A percentile compares a stretch with the other conserved stretches of the same genome.
phyloP scores from a whole-genome alignment of 2,797 vertebrate species.

The Netta rufina region DNA sequence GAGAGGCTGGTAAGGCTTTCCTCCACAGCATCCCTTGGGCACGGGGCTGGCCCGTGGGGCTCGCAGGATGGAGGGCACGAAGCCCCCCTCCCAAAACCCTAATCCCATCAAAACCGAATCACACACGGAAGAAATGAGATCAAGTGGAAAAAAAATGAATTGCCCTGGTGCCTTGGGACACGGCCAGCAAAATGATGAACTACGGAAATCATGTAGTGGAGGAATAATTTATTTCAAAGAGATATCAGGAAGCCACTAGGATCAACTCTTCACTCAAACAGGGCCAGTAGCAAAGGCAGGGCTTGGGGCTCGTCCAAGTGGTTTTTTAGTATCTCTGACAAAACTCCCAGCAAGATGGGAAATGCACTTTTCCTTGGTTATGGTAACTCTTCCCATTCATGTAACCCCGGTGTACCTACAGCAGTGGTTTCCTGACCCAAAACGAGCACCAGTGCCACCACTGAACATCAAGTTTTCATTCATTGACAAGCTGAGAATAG shows the following conservation, averaged over 20 bases:
- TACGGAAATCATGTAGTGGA: not conserved
- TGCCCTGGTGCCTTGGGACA: no score
- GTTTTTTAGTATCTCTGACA: fast-evolving
- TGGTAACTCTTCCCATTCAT: not conserved
- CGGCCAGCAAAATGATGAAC: fast-evolving
- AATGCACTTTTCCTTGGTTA: not conserved
- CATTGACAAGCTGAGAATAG: not conserved
- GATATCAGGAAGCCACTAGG: not conserved
- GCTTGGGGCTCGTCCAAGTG: fast-evolving
- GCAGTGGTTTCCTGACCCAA: fast-evolving
- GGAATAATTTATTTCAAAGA: not conserved
- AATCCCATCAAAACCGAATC: not conserved
- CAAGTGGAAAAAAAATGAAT: no score
- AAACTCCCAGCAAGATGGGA: not conserved
- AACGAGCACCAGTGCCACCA: fast-evolving
- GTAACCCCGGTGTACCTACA: fast-evolving
- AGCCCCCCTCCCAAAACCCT: fast-evolving
- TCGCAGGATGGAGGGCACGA: not conserved
- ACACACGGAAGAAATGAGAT: fast-evolving
- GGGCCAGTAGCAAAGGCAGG: not conserved
- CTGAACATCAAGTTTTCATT: no score
- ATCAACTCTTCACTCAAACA: not conserved
- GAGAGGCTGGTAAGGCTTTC: constrained; percentile 78
- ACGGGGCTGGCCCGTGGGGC: no score
- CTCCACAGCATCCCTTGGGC: not conserved